Conservation (phyloP, 2,888 invertebrate genomes). For the Hirtodrosophila duncani region DNA sequence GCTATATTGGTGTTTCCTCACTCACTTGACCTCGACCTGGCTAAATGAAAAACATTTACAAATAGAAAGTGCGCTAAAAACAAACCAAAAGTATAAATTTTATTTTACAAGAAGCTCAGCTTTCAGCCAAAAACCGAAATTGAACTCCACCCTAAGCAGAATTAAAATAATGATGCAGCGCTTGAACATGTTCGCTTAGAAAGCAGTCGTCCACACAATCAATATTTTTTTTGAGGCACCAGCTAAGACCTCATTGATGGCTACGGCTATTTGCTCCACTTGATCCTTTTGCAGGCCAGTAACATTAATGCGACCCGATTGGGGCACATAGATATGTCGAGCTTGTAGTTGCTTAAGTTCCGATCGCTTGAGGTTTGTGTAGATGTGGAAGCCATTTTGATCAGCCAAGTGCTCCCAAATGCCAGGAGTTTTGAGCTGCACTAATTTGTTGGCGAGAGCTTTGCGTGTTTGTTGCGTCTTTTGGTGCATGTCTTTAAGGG, state of each 20-base stretch:
- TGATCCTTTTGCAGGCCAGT: slow-evolving; percentile 15
- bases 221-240: neutral
- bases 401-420: slow-evolving; percentile 29
- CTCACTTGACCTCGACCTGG: no score
- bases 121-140: no score
- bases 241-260: slow-evolving; percentile 30
- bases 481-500: slow-evolving; percentile 24
- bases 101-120: no score
- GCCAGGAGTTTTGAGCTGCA: slow-evolving; percentile 30
- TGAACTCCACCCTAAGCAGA: neutral
- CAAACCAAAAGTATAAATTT: no score
- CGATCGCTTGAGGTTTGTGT: slow-evolving; percentile 9
- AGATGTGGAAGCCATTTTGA: slow-evolving; percentile 28
- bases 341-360: slow-evolving; percentile 23
- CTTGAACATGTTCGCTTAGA: neutral
- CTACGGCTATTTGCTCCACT: slow-evolving; percentile 31
- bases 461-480: slow-evolving; percentile 21
- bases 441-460: slow-evolving; percentile 18
- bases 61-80: no score
- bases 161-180: neutral
- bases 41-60: no score
- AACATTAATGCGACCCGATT: slow-evolving; percentile 39
- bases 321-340: slow-evolving; percentile 37
- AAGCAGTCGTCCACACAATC: neutral
- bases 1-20: no score